A percentile compares a stretch with the other conserved stretches of the same genome.
These are phyloP conservation scores for Mirza zaza DNA, from an alignment of 2,113 vertebrate species.

Conservation along the genomic window DNA sequence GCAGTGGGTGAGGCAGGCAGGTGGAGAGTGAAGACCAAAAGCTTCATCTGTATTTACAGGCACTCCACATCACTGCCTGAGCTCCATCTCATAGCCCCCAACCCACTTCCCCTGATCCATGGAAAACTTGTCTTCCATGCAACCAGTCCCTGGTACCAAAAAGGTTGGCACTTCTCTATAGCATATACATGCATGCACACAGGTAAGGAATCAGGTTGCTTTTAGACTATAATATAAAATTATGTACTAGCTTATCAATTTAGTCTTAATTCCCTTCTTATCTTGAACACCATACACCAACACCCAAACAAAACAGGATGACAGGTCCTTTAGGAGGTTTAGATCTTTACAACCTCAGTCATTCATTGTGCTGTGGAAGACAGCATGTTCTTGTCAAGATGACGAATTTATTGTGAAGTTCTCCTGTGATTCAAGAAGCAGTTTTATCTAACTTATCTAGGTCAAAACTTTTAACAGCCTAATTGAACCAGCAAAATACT, in stretches of 20 bases:
- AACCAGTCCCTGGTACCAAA: too few relatives aligned
- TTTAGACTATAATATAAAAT: not conserved
- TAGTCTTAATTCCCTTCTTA: not conserved
- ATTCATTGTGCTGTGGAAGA: not conserved
- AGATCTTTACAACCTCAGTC: not conserved
- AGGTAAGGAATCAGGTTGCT: not conserved
- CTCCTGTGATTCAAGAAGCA: not conserved
- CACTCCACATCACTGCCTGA: too few relatives aligned
- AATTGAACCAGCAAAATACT: not conserved
- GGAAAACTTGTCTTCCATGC: too few relatives aligned
- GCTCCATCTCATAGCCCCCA: too few relatives aligned
- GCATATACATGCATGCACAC: not conserved
- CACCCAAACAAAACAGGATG: not conserved
- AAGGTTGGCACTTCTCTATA: not conserved
- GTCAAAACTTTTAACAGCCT: conserved; percentile 19
- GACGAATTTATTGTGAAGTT: not conserved
- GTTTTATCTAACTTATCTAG: not conserved
- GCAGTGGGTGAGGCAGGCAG: too few relatives aligned
- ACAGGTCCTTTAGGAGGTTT: not conserved
- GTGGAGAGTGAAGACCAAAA: too few relatives aligned
- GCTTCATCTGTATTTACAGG: too few relatives aligned
- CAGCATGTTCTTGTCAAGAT: not conserved
- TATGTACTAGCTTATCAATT: not conserved
- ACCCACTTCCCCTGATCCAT: too few relatives aligned
- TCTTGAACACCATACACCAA: not conserved